A percentile compares a stretch with the other conserved stretches of the same genome.
phyloP scores from a whole-genome alignment of 2,797 vertebrate genomes.

The Dipus sagitta region DNA sequence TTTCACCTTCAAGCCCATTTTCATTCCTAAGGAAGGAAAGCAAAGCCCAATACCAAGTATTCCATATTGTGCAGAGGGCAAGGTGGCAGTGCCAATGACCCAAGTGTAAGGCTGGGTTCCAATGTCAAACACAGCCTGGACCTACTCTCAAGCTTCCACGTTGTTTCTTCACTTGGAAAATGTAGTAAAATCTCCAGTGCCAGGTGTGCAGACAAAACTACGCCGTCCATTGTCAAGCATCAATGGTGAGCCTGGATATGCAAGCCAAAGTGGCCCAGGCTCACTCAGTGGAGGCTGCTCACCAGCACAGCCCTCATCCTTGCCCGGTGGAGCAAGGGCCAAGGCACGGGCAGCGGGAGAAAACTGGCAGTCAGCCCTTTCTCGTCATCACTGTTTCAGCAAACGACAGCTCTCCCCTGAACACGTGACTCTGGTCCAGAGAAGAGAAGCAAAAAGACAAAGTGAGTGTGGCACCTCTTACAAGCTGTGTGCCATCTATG shows the following conservation, averaged over 20 bases:
- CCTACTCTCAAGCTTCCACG: neutral
- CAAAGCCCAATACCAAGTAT: neutral
- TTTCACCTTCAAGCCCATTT: neutral
- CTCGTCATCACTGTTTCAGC: neutral
- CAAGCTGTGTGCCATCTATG: neutral
- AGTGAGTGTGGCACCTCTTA: neutral
- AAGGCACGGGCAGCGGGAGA: neutral
- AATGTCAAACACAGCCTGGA: accelerated
- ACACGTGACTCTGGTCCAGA: neutral
- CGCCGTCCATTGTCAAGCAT: accelerated
- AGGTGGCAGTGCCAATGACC: neutral
- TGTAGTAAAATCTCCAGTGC: too few species aligned
- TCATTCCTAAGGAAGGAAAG: neutral
- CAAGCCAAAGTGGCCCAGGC: neutral
- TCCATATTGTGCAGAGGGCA: accelerated
- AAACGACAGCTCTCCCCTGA: neutral
- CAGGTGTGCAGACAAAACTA: neutral
- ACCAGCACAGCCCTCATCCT: neutral
- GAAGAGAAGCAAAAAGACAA: neutral
- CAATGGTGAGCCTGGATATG: accelerated
- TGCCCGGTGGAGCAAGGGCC: accelerated
- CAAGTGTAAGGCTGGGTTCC: neutral
- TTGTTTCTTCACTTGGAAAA: neutral
- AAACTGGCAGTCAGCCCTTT: neutral
- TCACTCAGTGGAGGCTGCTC: neutral